Conservation (phyloP, 2,797 vertebrate species). For the Chlorospingus semifuscus region DNA sequence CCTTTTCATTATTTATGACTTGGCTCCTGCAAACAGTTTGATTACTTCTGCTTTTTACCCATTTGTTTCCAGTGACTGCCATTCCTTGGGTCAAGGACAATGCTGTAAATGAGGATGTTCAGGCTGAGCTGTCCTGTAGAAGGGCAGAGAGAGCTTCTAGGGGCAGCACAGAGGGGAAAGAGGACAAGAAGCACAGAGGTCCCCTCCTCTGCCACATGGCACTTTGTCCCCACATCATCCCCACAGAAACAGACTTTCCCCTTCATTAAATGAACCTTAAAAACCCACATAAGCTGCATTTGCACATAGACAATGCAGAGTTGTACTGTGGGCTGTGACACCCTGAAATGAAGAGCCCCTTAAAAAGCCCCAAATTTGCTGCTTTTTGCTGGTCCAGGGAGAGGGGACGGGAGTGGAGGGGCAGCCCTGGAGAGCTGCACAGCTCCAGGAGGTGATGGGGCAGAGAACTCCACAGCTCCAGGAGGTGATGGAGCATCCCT, state of each 20-base stretch:
- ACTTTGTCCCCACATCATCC: neutral
- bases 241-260: neutral
- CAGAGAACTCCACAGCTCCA: too few relatives aligned
- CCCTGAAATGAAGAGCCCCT: neutral
- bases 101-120: neutral
- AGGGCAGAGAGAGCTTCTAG: neutral
- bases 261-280: neutral
- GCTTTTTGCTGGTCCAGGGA: neutral
- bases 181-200: neutral
- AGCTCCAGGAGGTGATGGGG: neutral
- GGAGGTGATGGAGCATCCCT: too few relatives aligned
- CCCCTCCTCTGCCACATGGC: neutral
- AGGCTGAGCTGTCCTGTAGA: neutral
- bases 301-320: neutral
- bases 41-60: constrained; percentile 23
- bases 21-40: neutral
- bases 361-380: neutral
- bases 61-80: constrained; percentile 34
- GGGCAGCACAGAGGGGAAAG: neutral
- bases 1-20: constrained; percentile 8
- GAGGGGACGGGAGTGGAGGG: neutral
- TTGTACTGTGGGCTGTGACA: neutral
- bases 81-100: neutral
- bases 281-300: neutral
- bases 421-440: neutral